Percentiles rank a stretch among this genome's conserved stretches.
Evolutionary conservation across 2,113 vertebrate species (phyloP).

Genomic region (Dicerorhinus sumatrensis): DNA sequence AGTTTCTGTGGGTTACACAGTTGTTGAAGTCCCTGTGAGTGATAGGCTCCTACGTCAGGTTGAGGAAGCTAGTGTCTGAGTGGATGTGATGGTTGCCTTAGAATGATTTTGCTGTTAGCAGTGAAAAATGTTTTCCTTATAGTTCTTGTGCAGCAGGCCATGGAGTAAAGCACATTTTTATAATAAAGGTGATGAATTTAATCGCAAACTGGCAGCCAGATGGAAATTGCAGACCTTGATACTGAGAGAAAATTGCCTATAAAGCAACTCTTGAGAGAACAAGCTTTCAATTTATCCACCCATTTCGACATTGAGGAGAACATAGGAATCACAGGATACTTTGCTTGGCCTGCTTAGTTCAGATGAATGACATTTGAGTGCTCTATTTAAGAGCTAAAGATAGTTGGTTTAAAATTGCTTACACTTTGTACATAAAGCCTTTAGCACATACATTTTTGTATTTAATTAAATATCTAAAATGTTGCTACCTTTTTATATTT

Average conservation of each 20-base stretch:
- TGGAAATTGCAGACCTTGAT: constrained; percentile 92
- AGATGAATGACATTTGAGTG: constrained; percentile 83
- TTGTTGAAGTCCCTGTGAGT: constrained; percentile 79
- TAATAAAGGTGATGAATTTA: constrained; percentile 96
- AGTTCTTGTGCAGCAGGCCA: constrained; percentile 89
- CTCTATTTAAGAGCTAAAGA: constrained; percentile 83
- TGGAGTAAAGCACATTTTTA: constrained; percentile 90
- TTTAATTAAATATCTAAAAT: constrained; percentile 58
- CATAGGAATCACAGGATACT: constrained; percentile 86
- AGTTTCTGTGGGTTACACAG: constrained; percentile 53
- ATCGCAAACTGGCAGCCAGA: constrained; percentile 91
- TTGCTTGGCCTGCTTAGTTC: constrained; percentile 87
- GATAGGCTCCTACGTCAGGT: constrained; percentile 81
- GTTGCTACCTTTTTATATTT: constrained; percentile 37
- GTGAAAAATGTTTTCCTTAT: constrained; percentile 90
- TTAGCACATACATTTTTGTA: constrained; percentile 12
- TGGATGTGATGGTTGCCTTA: constrained; percentile 85
- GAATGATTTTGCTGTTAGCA: constrained; percentile 88
- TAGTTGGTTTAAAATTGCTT: constrained; percentile 63
- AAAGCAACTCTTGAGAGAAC: constrained; percentile 91
- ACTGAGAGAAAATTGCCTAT: constrained; percentile 91
- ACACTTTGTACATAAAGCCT: constrained; percentile 1
- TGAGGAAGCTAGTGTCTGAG: constrained; percentile 85
- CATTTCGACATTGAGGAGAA: constrained; percentile 89
- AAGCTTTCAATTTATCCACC: constrained; percentile 91